Base-by-base conservation (phyloP, 2,797 vertebrate genomes). In the Scleropages formosus region DNA sequence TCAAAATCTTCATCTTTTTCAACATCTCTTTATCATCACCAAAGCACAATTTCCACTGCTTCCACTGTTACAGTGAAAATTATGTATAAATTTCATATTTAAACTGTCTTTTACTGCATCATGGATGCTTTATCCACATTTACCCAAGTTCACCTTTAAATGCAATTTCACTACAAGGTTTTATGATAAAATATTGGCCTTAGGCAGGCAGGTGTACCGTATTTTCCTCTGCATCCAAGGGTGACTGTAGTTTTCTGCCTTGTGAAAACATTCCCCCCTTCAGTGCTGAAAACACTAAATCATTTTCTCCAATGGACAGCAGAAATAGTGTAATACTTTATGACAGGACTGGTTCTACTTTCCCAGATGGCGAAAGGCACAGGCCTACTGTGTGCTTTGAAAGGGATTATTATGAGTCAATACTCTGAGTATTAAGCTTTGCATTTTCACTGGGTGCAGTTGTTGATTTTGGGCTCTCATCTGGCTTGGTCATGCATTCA, bases 211-310 rank as follows among this genome's bases (percentile, higher is more conserved):
- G 60, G 47, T 77, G 56, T 68, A 64, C 27, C 44, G 49, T 2
- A 63, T 44, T 72, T 72, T 56, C n/a, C 27, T 58, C 67, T 76
- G 22, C 11, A 76, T 56, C 18, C 16, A 72, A 18, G n/a, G 60
- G 24, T 61, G 49, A 61, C 15, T 70, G 15, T 53, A 51, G 72
- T 9, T 58, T 66, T 75, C 26, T 11, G 63, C 67, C 74, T 49
- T 46, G 65, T 69, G 56, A 75, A 60, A 76, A 69, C 66, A 76
- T 44, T 62, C 60, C 64, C 39, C 62, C 49, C 27, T 51, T 26
- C 58, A 76, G 15, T 13, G 51, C 13, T 39, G 46, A 27, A 31
- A 76, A 16, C 56, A 51, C 18, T 76, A 76, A 76, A 62, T 70
- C 56, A 76, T 76, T 62, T 70, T 26, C 20, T 62, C 20, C 53